Evolutionary conservation across 2,888 invertebrate genomes (phyloP), one percentile per base, ranked within the genome.

Genomic region (Mesorhabditis spiculigera): DNA sequence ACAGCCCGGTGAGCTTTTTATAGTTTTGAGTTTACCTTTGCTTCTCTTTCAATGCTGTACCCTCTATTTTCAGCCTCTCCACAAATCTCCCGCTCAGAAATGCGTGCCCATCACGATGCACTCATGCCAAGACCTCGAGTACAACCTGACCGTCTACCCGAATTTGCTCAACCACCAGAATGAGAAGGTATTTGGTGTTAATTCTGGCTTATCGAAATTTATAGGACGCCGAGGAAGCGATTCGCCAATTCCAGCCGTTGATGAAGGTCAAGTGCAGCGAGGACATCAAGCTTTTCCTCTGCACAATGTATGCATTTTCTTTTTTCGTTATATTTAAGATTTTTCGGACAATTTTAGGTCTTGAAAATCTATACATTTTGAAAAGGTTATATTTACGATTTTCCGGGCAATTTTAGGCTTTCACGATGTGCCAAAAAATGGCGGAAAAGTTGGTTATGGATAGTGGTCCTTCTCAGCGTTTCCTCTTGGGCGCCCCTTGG

Each of bases 101-200:
- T 97, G 97, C 89, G 94, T 96, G 87, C 92, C 92, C 45, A 95
- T 97, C 78, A 93, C 92, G 58, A 93, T 96, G 81, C 92, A 92
- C 67, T 88, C 94, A 85, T 97, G 97, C 88, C 91, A 91, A 87
- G 93, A 94, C 86, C 91, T 97, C 77, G 91, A 91, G 75, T 97
- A 97, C 84, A 97, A 97, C 87, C 90, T 91, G 88, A 97, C 97
- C 0, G 93, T 95, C 81, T 93, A 95, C 91, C 97, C 97, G 0
- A 98, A 97, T 89, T 87, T 95, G 73, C 89, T 96, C 81, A 92
- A 93, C 78, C 96, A 97, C 86, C 91, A 91, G n/a, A 76, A 77
- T 93, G 92, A 80, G 68, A 65, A 71, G 3, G 58, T 50, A 13
- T 16, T 50, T 62, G 43, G 5, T 8, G n/a, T 5, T n/a, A n/a